Evolutionary conservation across 2,888 invertebrate genomes (phyloP).

Genomic region (Melieria crassipennis): DNA sequence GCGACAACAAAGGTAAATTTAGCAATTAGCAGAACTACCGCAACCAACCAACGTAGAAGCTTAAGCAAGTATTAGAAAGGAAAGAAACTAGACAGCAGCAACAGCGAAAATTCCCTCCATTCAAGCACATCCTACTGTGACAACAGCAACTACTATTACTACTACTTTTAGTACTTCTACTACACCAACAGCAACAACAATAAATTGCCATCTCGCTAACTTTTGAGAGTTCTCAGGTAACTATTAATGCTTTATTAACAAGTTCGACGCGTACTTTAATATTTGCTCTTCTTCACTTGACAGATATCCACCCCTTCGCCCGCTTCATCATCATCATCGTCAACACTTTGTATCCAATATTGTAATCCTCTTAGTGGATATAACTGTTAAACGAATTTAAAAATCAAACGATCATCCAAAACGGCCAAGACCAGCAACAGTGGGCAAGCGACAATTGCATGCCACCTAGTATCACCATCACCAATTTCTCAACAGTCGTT

Average conservation of each 20-base stretch:
- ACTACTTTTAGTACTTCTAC: too few relatives aligned
- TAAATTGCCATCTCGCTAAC: not conserved
- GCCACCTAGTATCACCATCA: too few relatives aligned
- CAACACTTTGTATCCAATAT: not conserved
- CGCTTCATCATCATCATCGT: too few relatives aligned
- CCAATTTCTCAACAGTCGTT: not conserved
- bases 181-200: constrained; percentile 12
- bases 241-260: too few relatives aligned
- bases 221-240: too few relatives aligned
- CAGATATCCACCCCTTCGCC: too few relatives aligned
- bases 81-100: constrained; percentile 12
- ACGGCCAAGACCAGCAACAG: too few relatives aligned
- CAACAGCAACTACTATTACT: too few relatives aligned
- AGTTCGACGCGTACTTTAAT: too few relatives aligned
- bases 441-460: too few relatives aligned
- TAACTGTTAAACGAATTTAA: not conserved
- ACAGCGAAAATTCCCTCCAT: constrained; percentile 30
- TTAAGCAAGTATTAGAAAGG: constrained; percentile 31
- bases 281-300: too few relatives aligned
- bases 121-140: constrained; percentile 3
- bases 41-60: constrained; percentile 25
- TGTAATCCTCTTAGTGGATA: not conserved
- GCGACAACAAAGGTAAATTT: constrained; percentile 21
- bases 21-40: not conserved
- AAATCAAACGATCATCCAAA: too few relatives aligned